These are phyloP conservation scores for Apis laboriosa DNA, from an alignment of 1,140 invertebrate genomes.

Conservation along the genomic window DNA sequence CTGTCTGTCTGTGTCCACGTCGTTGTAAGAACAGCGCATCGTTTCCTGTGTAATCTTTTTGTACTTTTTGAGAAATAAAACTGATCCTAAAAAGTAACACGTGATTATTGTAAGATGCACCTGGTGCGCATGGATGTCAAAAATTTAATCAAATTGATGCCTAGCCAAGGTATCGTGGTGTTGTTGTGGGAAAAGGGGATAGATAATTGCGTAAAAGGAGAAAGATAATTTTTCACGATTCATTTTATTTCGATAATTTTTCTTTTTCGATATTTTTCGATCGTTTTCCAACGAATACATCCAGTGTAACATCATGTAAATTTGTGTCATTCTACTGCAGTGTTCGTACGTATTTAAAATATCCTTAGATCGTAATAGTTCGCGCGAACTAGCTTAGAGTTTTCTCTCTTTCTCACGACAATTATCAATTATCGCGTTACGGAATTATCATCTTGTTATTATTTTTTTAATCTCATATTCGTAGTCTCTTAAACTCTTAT, in stretches of 20 bases:
- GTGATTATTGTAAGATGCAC: constrained; percentile 55
- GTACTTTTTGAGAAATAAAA: constrained; percentile 67
- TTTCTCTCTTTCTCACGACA: constrained; percentile 27
- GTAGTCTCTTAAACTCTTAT: constrained; percentile 4
- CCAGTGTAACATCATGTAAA: constrained; percentile 33
- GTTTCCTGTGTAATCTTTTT: constrained; percentile 57
- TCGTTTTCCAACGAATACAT: constrained; percentile 56
- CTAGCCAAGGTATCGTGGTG: neutral
- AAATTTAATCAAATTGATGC: neutral
- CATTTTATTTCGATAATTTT: constrained; percentile 52
- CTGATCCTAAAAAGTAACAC: constrained; percentile 48
- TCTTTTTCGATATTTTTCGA: constrained; percentile 26
- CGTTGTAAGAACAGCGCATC: constrained; percentile 35
- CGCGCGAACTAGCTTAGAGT: constrained; percentile 2
- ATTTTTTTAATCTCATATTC: neutral
- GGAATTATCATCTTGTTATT: constrained; percentile 27
- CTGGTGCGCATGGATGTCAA: neutral
- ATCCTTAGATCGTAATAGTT: constrained; percentile 55
- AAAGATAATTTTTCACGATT: constrained; percentile 14
- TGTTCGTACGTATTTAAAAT: constrained; percentile 68
- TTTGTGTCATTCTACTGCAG: constrained; percentile 44
- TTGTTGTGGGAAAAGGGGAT: neutral
- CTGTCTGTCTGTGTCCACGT: constrained; percentile 36
- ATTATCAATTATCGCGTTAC: constrained; percentile 51
- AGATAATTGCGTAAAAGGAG: neutral